Conservation (phyloP, 2,888 invertebrate species). For the Drosophila yooni region DNA sequence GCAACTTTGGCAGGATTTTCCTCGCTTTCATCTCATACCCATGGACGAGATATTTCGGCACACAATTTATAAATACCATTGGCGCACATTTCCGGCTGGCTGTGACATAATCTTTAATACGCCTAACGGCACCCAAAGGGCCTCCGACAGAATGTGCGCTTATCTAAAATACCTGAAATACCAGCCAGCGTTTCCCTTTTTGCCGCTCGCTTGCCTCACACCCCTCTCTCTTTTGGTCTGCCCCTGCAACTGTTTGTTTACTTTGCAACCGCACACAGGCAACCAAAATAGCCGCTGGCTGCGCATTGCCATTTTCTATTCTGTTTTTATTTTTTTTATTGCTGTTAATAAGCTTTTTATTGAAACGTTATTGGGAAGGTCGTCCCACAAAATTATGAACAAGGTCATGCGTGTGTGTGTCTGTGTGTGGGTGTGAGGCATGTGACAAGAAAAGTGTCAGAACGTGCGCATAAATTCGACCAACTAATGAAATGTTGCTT, state of each 20-base stretch:
- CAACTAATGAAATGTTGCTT: conserved; percentile 64
- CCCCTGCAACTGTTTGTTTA: conserved; percentile 40
- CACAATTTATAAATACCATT: conserved; percentile 63
- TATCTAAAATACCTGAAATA: conserved; percentile 57
- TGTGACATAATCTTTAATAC: conserved; percentile 60
- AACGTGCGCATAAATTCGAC: conserved; percentile 68
- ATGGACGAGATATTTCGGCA: conserved; percentile 36
- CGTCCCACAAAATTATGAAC: conserved; percentile 15
- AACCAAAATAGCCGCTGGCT: conserved; percentile 37
- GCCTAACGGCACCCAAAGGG: conserved; percentile 16
- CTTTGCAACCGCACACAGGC: conserved; percentile 32
- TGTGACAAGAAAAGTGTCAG: conserved; percentile 50
- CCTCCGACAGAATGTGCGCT: conserved; percentile 26
- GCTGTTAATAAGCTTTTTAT: conserved; percentile 40
- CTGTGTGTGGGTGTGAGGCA: conserved; percentile 24
- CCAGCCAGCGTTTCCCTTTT: conserved; percentile 33
- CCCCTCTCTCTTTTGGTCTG: neutral
- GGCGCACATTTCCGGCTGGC: conserved; percentile 53
- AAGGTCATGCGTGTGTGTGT: conserved; percentile 27
- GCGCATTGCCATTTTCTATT: conserved; percentile 15
- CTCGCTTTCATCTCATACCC: conserved; percentile 4
- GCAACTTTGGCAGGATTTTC: neutral
- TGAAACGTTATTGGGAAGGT: conserved; percentile 54
- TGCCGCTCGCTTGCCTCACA: accelerated
- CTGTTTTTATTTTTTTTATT: neutral